These are phyloP conservation scores for Atlantisia rogersi DNA, from an alignment of 2,113 vertebrate species.

Conservation along the genomic window DNA sequence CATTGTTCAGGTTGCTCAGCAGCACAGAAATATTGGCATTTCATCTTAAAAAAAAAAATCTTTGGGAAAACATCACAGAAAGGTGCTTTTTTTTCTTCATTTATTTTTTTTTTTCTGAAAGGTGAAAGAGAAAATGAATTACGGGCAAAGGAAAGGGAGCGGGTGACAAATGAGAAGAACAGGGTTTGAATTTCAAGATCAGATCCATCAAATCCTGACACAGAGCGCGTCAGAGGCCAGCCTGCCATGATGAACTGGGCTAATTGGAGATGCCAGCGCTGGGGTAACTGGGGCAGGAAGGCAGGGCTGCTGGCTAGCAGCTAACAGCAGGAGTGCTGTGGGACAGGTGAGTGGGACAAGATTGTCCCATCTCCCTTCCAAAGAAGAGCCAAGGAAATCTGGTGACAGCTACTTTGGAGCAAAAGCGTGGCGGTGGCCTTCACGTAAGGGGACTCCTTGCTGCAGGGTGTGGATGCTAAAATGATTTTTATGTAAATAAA, in stretches of 20 bases:
- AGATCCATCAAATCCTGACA: background rate
- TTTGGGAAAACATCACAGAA: background rate
- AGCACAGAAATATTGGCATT: background rate
- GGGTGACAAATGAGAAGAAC: conserved; percentile 13
- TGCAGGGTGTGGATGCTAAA: background rate
- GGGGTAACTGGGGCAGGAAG: background rate
- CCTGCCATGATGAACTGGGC: background rate
- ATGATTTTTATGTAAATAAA: background rate
- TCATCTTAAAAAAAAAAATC: background rate
- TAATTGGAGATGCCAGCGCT: background rate
- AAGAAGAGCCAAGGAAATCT: background rate
- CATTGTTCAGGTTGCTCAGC: background rate
- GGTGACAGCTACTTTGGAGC: background rate
- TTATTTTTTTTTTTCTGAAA: background rate
- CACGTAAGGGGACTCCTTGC: background rate
- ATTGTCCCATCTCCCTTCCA: background rate
- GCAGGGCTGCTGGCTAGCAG: background rate
- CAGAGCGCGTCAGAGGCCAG: accelerated
- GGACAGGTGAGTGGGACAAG: accelerated
- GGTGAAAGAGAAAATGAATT: conserved; percentile 22
- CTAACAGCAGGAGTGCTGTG: too few relatives aligned
- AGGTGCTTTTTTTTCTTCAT: background rate
- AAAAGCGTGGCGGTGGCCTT: background rate
- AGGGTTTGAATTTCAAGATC: conserved; percentile 4
- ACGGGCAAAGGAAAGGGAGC: background rate